Base-by-base conservation (phyloP, 2,797 vertebrate species). In the Acrossocheilus fasciatus region DNA sequence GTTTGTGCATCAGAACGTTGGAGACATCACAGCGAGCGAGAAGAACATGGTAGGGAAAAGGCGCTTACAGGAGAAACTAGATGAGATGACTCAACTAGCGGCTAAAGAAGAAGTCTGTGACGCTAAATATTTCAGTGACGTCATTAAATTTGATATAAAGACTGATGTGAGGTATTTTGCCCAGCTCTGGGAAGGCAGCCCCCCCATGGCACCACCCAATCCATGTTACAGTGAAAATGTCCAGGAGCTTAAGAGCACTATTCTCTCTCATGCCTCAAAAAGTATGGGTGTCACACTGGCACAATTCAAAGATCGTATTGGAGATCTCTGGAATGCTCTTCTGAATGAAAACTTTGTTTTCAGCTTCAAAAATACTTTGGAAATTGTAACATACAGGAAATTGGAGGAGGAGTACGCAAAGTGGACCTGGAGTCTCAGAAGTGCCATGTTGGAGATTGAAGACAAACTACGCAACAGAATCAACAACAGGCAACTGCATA, bases 151-250 rank as follows among this genome's bases (percentile, higher is more conserved):
- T 89, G 93, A 96, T 23, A 88, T 94, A 2, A 92, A 94, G 34
- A 92, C 80, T 73, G 95, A 97, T 66, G 89, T 95, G 11, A 91
- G 94, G 75, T 96, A 96, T 72, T 96, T 96, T 89, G 86, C 23
- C 30, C 64, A 68, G 30, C 64, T 68, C 15, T 68, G 64, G 64
- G 64, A 68, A 1, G 64, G 64, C 30, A 92, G 92, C 83, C 96
- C 95, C 57, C 94, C 95, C 0, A 96, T 96, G 95, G 95, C 95
- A 62, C 95, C 94, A 10, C 95, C 95, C 62, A 96, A 96, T 89
- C 95, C 94, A 84, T 89, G 52, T 14, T 96, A 96, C 73, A 95
- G 93, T 45, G 91, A 94, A 75, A 92, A 94, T 0, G 18, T 95
- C 26, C 95, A 95, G 84, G 92, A 96, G 30, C 30, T 68, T 34